Percentiles rank a stretch among this genome's conserved stretches.
Evolutionary conservation across 1,140 invertebrate genomes (phyloP).

Genomic region (Drosophila lini): DNA sequence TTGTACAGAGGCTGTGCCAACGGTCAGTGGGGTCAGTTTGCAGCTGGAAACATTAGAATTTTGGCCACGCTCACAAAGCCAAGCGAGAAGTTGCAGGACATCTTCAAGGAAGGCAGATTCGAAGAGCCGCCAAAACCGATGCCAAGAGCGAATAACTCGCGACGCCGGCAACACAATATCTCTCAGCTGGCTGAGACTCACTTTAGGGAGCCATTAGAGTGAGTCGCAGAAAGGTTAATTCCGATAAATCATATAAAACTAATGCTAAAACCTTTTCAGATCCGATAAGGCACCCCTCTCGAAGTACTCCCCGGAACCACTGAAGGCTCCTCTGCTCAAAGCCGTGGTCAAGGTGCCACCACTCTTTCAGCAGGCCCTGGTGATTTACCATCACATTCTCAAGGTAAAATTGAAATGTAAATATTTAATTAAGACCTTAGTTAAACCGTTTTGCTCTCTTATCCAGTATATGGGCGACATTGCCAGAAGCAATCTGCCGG

Average conservation of each 20-base stretch:
- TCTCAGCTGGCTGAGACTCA: slow-evolving; percentile 93
- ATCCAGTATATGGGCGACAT: slow-evolving; percentile 95
- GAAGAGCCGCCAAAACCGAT: slow-evolving; percentile 38
- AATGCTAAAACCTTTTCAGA: slow-evolving; percentile 9
- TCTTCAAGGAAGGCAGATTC: slow-evolving; percentile 86
- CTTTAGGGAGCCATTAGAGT: slow-evolving; percentile 87
- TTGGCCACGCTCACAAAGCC: slow-evolving; percentile 93
- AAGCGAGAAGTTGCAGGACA: slow-evolving; percentile 85
- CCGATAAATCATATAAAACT: background rate
- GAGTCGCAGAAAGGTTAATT: background rate
- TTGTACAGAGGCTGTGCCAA: slow-evolving; percentile 91
- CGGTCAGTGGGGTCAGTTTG: slow-evolving; percentile 92
- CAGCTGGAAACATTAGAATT: slow-evolving; percentile 94
- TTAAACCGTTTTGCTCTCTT: background rate
- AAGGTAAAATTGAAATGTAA: slow-evolving; percentile 85
- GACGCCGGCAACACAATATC: slow-evolving; percentile 91
- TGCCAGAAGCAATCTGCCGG: slow-evolving; percentile 89
- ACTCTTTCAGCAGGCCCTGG: slow-evolving; percentile 89
- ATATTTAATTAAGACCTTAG: too few relatives aligned
- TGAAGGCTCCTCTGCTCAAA: slow-evolving; percentile 94
- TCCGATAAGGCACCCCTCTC: slow-evolving; percentile 88
- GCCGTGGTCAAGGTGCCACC: slow-evolving; percentile 92
- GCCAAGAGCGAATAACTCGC: slow-evolving; percentile 84
- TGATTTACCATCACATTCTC: slow-evolving; percentile 92
- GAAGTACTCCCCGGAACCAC: slow-evolving; percentile 92